These are phyloP conservation scores for Gadopsis marmoratus DNA, from an alignment of 2,797 vertebrate genomes.

Conservation along the genomic window DNA sequence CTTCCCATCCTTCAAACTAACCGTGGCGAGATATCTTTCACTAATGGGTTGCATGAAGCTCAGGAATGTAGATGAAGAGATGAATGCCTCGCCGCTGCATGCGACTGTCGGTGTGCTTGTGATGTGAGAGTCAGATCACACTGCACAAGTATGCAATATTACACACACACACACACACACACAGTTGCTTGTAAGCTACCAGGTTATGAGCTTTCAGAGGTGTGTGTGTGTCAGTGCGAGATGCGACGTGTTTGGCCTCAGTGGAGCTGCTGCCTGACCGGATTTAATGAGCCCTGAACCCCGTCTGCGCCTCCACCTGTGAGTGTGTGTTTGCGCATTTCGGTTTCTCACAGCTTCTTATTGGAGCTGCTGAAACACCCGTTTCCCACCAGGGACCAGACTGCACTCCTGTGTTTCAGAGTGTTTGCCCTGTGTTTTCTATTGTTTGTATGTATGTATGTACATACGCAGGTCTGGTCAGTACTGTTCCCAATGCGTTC, in stretches of 20 bases:
- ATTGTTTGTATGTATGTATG: not conserved
- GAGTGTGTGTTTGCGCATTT: slow-evolving; percentile 44
- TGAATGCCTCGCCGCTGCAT: slow-evolving; percentile 47
- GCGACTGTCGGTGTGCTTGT: slow-evolving; percentile 26
- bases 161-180: not conserved
- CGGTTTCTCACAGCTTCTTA: slow-evolving; percentile 40
- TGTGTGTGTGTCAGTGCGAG: slow-evolving; percentile 33
- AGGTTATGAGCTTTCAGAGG: slow-evolving; percentile 22
- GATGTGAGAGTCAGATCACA: slow-evolving; percentile 22
- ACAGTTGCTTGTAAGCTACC: slow-evolving; percentile 23
- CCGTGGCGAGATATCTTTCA: slow-evolving; percentile 44
- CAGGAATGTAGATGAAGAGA: slow-evolving; percentile 77
- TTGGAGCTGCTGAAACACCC: slow-evolving; percentile 38
- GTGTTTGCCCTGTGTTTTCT: slow-evolving; percentile 35
- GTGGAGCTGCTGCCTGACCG: slow-evolving; percentile 60
- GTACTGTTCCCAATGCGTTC: not conserved
- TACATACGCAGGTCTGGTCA: slow-evolving; percentile 3
- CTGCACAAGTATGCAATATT: not conserved
- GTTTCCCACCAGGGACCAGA: slow-evolving; percentile 29
- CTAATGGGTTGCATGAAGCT: slow-evolving; percentile 67
- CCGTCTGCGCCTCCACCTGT: slow-evolving; percentile 63
- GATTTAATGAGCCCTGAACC: slow-evolving; percentile 73
- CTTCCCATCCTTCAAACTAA: slow-evolving; percentile 51
- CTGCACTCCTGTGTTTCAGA: not conserved
- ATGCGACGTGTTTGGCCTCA: slow-evolving; percentile 53